Evolutionary conservation across 2,797 vertebrate species (phyloP).

Genomic region (Serranus cabrilla): DNA sequence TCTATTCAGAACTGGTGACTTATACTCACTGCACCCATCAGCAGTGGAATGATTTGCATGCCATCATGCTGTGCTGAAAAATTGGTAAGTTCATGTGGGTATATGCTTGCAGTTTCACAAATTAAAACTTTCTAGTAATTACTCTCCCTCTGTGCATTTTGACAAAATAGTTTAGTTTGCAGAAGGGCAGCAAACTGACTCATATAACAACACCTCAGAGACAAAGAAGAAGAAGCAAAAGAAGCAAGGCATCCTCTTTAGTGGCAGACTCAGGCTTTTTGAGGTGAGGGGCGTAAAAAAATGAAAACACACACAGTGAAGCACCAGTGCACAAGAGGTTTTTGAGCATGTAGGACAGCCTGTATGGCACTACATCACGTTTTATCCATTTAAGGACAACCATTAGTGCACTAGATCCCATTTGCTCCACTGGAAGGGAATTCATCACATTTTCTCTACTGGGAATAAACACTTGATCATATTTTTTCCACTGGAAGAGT

Average conservation of each 20-base stretch:
- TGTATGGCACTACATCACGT: too few species aligned
- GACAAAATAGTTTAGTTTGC: conserved; percentile 4
- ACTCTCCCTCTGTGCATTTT: conserved; percentile 12
- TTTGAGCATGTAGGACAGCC: too few species aligned
- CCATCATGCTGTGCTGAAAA: conserved; percentile 21
- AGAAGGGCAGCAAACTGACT: conserved; percentile 6
- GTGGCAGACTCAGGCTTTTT: too few species aligned
- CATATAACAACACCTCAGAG: neutral
- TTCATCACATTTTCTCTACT: too few species aligned
- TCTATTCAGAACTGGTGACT: conserved; percentile 14
- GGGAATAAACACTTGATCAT: too few species aligned
- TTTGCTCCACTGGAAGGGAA: too few species aligned
- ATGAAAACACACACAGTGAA: too few species aligned
- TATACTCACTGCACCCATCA: conserved; percentile 12
- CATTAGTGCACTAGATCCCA: too few species aligned
- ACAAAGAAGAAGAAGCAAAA: neutral
- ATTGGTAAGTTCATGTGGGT: conserved; percentile 20
- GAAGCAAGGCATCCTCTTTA: neutral
- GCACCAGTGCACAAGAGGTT: too few species aligned
- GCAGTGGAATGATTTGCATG: conserved; percentile 28
- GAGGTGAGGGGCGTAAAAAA: too few species aligned
- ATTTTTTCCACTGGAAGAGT: too few species aligned
- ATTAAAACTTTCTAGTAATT: conserved; percentile 22
- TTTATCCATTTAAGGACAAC: too few species aligned
- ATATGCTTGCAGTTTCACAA: conserved; percentile 10